Percentiles rank a stretch among this genome's conserved stretches.
Conservation (phyloP, 2,797 vertebrate species). For the Sebastes jordani region DNA sequence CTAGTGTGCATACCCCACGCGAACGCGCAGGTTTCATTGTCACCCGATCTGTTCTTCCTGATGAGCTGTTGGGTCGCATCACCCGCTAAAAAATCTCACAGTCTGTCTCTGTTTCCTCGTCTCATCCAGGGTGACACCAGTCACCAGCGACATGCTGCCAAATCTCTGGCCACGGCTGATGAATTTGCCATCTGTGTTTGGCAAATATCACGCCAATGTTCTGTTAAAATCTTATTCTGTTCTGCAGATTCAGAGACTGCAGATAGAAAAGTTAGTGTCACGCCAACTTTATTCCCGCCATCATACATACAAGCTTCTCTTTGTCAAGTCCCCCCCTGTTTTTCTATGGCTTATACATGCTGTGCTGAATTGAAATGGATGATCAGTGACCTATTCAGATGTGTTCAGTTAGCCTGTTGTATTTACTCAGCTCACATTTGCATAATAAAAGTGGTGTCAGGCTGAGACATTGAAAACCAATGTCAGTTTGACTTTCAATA, state of each 20-base stretch:
- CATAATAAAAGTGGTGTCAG: conserved; percentile 38
- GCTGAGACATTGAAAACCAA: conserved; percentile 19
- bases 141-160: conserved; percentile 37
- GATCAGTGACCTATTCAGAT: conserved; percentile 44
- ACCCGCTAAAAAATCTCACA: conserved; percentile 29
- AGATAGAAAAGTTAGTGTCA: neutral
- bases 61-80: conserved; percentile 30
- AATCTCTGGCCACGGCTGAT: conserved; percentile 13
- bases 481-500: conserved; percentile 25
- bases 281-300: neutral
- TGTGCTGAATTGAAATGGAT: conserved; percentile 28
- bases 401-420: conserved; percentile 24
- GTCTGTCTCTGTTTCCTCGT: conserved; percentile 36
- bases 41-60: conserved; percentile 32
- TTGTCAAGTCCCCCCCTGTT: conserved; percentile 13
- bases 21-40: neutral
- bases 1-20: neutral
- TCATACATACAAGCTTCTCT: neutral
- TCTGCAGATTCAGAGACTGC: neutral
- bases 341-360: conserved; percentile 3
- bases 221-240: conserved; percentile 2
- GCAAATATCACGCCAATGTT: conserved; percentile 18
- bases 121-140: conserved; percentile 38
- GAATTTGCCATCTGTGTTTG: conserved; percentile 55
- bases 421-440: conserved; percentile 18